phyloP scores from a whole-genome alignment of 2,113 vertebrate species.

The Cnemophilus loriae region DNA sequence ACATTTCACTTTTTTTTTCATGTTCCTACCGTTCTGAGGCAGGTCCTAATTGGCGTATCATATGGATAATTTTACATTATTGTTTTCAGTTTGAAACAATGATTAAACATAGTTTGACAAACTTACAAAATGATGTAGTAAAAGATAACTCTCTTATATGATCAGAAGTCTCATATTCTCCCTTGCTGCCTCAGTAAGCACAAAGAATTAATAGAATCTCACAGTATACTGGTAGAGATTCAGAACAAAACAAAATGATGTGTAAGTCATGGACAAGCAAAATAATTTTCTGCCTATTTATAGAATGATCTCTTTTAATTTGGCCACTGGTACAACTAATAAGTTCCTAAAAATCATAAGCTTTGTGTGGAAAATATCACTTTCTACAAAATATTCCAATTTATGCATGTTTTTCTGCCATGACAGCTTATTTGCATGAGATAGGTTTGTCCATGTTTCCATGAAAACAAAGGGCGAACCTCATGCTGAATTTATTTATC shows the following conservation, averaged over 20 bases:
- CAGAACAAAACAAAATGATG: not conserved
- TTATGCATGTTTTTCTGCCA: not conserved
- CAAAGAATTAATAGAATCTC: not conserved
- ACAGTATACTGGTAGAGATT: not conserved
- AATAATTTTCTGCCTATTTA: not conserved
- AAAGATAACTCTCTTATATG: not conserved
- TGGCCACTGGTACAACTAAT: not conserved
- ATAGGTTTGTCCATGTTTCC: not conserved
- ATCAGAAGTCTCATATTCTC: not conserved
- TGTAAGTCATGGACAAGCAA: not conserved
- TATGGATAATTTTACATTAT: not conserved
- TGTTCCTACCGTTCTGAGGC: not conserved
- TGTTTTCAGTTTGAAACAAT: not conserved
- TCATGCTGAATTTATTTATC: not conserved
- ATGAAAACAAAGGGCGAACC: not conserved
- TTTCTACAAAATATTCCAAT: not conserved
- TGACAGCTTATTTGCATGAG: not conserved
- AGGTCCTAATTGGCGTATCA: not conserved
- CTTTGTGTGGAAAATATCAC: not conserved
- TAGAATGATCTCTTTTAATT: not conserved
- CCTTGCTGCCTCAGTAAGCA: not conserved
- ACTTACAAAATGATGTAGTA: not conserved
- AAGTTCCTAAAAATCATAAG: not conserved
- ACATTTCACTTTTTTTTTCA: not conserved
- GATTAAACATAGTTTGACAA: not conserved